A percentile compares a stretch with the other conserved stretches of the same genome.
Conservation (phyloP, 2,888 invertebrate species). For the Chaetoderma sp. region DNA sequence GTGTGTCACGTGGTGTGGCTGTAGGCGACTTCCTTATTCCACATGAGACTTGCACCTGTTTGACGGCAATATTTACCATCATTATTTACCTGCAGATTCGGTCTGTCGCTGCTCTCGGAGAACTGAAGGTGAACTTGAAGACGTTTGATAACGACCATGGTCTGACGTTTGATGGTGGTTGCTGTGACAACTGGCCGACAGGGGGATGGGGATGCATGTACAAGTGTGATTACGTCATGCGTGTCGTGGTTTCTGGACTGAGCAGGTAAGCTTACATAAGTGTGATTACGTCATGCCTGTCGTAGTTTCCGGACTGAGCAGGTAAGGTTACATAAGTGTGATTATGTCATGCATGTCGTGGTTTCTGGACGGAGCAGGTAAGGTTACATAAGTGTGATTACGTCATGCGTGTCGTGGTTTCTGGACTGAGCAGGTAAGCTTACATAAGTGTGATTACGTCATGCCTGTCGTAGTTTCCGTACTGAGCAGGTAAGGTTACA, state of each 20-base stretch:
- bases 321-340: slow-evolving; percentile 42
- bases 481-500: slow-evolving; percentile 42
- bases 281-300: slow-evolving; percentile 47
- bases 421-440: slow-evolving; percentile 42
- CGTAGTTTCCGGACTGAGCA: slow-evolving; percentile 41
- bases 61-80: too few relatives aligned
- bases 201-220: slow-evolving; percentile 30
- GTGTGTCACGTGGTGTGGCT: too few relatives aligned
- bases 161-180: slow-evolving; percentile 41
- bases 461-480: slow-evolving; percentile 42
- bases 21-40: too few relatives aligned
- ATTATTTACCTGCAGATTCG: slow-evolving; percentile 16
- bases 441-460: slow-evolving; percentile 44
- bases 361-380: slow-evolving; percentile 33
- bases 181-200: slow-evolving; percentile 35
- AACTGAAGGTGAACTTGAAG: slow-evolving; percentile 37
- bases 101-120: slow-evolving; percentile 27
- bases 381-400: slow-evolving; percentile 43
- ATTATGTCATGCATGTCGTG: slow-evolving; percentile 44
- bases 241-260: slow-evolving; percentile 41
- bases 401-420: slow-evolving; percentile 42
- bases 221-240: slow-evolving; percentile 45
- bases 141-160: slow-evolving; percentile 37
- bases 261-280: slow-evolving; percentile 39
- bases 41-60: too few relatives aligned